These are phyloP conservation scores for Griposia aprilina DNA, from an alignment of 2,888 invertebrate species.

Conservation along the genomic window DNA sequence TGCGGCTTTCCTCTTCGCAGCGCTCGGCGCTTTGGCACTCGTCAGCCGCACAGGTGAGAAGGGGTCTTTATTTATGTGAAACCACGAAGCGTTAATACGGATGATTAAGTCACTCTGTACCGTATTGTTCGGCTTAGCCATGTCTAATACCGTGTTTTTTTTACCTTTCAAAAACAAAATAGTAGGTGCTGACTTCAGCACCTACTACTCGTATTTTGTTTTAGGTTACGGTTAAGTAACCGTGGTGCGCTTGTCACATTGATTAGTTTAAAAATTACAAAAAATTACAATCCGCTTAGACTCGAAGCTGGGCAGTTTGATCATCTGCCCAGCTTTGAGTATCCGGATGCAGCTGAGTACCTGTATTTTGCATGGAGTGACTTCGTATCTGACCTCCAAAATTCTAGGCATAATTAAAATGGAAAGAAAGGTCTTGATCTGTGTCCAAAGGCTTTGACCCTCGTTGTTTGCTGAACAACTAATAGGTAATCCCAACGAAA, in stretches of 20 bases:
- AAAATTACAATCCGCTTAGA: background rate
- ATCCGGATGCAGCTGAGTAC: background rate
- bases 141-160: background rate
- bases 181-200: no score
- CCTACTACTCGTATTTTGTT: no score
- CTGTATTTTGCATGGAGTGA: background rate
- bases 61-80: constrained; percentile 61
- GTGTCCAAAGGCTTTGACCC: background rate
- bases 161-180: background rate
- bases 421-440: background rate
- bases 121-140: background rate
- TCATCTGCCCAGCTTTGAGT: background rate
- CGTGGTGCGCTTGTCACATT: no score
- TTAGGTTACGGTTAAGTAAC: no score
- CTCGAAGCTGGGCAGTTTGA: no score
- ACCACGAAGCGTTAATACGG: constrained; percentile 52
- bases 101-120: constrained; percentile 20
- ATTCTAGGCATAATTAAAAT: no score
- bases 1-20: constrained; percentile 81
- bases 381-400: background rate
- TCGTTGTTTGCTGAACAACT: background rate
- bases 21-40: constrained; percentile 83
- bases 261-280: no score
- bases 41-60: constrained; percentile 84
- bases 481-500: background rate